Percentiles rank a stretch among this genome's conserved stretches.
phyloP scores from a whole-genome alignment of 1,140 invertebrate species.

The Psix sp. region DNA sequence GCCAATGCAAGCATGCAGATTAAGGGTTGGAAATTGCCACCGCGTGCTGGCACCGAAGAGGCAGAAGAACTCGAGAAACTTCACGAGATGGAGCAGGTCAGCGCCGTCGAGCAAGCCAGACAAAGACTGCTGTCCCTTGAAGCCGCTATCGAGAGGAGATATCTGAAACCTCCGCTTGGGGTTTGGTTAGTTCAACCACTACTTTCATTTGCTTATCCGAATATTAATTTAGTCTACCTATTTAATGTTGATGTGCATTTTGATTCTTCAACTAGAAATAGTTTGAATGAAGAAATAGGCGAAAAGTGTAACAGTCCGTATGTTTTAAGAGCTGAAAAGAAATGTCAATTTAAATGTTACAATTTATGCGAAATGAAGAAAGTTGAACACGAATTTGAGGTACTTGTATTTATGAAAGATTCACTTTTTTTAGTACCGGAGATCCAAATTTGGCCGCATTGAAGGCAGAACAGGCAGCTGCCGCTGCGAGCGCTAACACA shows the following conservation, averaged over 20 bases:
- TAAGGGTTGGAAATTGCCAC: constrained; percentile 90
- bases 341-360: too few relatives aligned
- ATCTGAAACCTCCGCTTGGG: constrained; percentile 94
- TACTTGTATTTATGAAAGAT: not conserved
- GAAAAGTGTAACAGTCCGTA: too few relatives aligned
- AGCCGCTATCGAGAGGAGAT: constrained; percentile 92
- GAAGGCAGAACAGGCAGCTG: constrained; percentile 75
- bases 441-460: constrained; percentile 78
- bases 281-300: too few relatives aligned
- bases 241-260: too few relatives aligned
- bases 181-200: constrained; percentile 79
- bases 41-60: constrained; percentile 80
- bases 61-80: constrained; percentile 78
- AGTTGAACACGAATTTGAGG: too few relatives aligned
- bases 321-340: too few relatives aligned
- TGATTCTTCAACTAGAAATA: too few relatives aligned
- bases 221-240: too few relatives aligned
- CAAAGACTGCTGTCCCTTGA: constrained; percentile 90
- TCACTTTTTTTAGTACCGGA: constrained; percentile 73
- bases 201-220: too few relatives aligned
- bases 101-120: constrained; percentile 83
- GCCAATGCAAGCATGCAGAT: constrained; percentile 95
- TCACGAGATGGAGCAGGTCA: constrained; percentile 78
- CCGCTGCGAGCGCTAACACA: constrained; percentile 66
- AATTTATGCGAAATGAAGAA: too few relatives aligned